A percentile compares a stretch with the other conserved stretches of the same genome.
These are phyloP conservation scores for Gadus chalcogrammus DNA, from an alignment of 2,113 vertebrate species.

Conservation along the genomic window DNA sequence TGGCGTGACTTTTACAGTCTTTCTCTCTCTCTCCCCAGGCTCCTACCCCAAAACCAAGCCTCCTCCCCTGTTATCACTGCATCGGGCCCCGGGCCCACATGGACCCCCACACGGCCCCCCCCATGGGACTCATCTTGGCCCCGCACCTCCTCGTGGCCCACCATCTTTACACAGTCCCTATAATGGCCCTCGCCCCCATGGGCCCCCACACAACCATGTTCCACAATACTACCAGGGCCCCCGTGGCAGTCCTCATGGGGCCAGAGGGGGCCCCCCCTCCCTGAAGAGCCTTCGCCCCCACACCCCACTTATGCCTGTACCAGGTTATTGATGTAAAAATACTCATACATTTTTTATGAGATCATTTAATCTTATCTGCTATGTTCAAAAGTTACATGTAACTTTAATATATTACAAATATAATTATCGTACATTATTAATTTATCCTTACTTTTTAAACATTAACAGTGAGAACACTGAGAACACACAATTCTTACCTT, in stretches of 20 bases:
- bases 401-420: too few relatives aligned
- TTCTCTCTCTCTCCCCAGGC: slow-evolving; percentile 17
- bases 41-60: slow-evolving; percentile 68
- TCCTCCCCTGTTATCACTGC: slow-evolving; percentile 63
- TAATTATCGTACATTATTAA: too few relatives aligned
- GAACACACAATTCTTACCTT: too few relatives aligned
- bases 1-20: neutral
- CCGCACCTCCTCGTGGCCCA: slow-evolving; percentile 23
- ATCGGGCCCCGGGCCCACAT: slow-evolving; percentile 48
- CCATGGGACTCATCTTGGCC: slow-evolving; percentile 29
- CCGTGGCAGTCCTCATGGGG: slow-evolving; percentile 29
- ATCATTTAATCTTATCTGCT: too few relatives aligned
- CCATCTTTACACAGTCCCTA: slow-evolving; percentile 30
- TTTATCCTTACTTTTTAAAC: too few relatives aligned
- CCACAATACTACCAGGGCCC: slow-evolving; percentile 37
- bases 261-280: slow-evolving; percentile 46
- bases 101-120: slow-evolving; percentile 30
- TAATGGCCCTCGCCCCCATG: slow-evolving; percentile 29
- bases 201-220: slow-evolving; percentile 43
- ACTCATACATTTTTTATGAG: too few relatives aligned
- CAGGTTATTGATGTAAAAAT: slow-evolving; percentile 46
- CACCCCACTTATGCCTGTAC: slow-evolving; percentile 54
- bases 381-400: too few relatives aligned
- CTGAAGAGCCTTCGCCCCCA: slow-evolving; percentile 59
- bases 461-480: too few relatives aligned